These are phyloP conservation scores for Lasiommata megera DNA, from an alignment of 2,888 invertebrate species.

Conservation along the genomic window DNA sequence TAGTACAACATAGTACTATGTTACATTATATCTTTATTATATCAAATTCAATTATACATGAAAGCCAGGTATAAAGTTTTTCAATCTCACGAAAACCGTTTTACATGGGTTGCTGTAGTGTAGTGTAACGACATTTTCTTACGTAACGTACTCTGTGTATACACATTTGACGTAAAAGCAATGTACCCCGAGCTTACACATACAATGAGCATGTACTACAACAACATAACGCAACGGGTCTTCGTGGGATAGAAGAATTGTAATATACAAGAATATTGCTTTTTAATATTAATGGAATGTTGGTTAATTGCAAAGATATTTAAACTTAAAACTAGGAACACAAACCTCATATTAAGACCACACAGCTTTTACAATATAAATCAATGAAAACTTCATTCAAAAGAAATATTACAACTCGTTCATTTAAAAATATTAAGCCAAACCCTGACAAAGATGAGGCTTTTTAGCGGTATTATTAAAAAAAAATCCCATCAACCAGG, in stretches of 20 bases:
- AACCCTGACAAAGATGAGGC: background rate
- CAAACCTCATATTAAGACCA: constrained; percentile 9
- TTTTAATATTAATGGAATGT: constrained; percentile 26
- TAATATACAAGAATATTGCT: constrained; percentile 17
- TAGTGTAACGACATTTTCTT: too few species aligned
- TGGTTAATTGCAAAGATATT: constrained; percentile 9
- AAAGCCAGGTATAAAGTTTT: background rate
- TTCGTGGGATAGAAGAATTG: background rate
- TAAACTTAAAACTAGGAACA: constrained; percentile 20
- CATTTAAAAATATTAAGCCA: background rate
- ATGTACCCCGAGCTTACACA: too few species aligned
- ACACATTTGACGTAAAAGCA: too few species aligned
- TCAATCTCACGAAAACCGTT: too few species aligned
- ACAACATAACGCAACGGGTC: background rate
- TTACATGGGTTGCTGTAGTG: too few species aligned
- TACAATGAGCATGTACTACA: background rate
- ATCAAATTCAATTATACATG: background rate
- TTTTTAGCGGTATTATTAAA: background rate
- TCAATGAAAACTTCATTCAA: constrained; percentile 4
- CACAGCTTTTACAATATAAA: constrained; percentile 22
- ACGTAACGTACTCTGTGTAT: too few species aligned
- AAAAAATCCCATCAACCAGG: too few species aligned
- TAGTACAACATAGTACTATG: background rate
- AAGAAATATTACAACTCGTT: background rate
- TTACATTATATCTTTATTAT: background rate